Percentiles rank a stretch among this genome's conserved stretches.
These are phyloP conservation scores for Brassicogethes aeneus DNA, from an alignment of 2,888 invertebrate genomes.

Conservation along the genomic window DNA sequence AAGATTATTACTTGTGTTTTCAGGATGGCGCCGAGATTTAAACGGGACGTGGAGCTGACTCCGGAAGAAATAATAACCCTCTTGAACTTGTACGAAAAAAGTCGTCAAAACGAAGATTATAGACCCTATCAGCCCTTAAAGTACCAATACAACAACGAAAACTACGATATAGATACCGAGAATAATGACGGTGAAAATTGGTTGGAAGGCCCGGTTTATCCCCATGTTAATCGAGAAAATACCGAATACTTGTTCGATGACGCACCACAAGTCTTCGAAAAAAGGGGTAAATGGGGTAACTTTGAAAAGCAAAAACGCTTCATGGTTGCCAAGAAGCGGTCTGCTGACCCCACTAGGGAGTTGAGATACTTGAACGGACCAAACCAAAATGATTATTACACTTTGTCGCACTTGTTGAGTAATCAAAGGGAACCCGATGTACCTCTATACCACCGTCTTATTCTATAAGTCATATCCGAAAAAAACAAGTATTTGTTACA, in stretches of 20 bases:
- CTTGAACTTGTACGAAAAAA: slow-evolving; percentile 52
- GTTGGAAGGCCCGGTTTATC: slow-evolving; percentile 51
- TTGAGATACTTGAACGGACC: slow-evolving; percentile 35
- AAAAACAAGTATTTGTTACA: not conserved
- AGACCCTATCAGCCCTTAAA: slow-evolving; percentile 41
- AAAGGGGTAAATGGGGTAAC: slow-evolving; percentile 24
- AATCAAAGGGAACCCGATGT: slow-evolving; percentile 46
- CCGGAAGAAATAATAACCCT: slow-evolving; percentile 54
- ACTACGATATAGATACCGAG: slow-evolving; percentile 44
- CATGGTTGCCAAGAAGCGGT: slow-evolving; percentile 52
- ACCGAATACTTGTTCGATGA: slow-evolving; percentile 31
- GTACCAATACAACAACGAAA: slow-evolving; percentile 40
- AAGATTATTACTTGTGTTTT: too few species aligned
- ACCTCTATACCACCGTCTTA: slow-evolving; percentile 52
- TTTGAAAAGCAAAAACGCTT: slow-evolving; percentile 44
- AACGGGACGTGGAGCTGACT: slow-evolving; percentile 52
- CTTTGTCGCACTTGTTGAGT: slow-evolving; percentile 49
- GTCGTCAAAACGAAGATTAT: slow-evolving; percentile 36
- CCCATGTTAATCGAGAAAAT: slow-evolving; percentile 37
- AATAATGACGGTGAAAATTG: slow-evolving; percentile 48
- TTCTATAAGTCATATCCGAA: slow-evolving; percentile 51
- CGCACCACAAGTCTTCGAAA: slow-evolving; percentile 25
- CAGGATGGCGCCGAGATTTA: slow-evolving; percentile 41
- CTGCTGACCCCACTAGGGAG: slow-evolving; percentile 38
- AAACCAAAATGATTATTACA: slow-evolving; percentile 50